phyloP scores from a whole-genome alignment of 2,888 invertebrate genomes.

The Teleiodes luculella region DNA sequence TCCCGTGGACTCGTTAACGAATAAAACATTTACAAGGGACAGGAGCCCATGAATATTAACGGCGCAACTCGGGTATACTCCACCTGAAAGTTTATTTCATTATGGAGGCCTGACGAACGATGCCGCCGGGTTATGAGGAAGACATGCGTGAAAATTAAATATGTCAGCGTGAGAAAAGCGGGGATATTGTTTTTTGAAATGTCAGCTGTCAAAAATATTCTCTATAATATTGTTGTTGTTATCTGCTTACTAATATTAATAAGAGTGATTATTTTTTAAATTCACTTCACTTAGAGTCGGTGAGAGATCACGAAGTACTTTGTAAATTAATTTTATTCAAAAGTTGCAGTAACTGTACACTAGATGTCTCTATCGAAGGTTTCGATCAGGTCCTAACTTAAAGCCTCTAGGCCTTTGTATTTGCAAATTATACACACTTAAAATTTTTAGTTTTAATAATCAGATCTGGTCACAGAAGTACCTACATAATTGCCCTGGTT shows the following conservation, averaged over 20 bases:
- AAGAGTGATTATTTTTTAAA: no score
- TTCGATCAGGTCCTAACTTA: no score
- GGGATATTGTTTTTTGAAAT: neutral
- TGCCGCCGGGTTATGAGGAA: neutral
- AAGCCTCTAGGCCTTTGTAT: no score
- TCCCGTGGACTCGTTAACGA: slow-evolving; percentile 71
- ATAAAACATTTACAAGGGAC: slow-evolving; percentile 75
- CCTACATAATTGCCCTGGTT: no score
- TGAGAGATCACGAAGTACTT: no score
- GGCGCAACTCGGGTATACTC: slow-evolving; percentile 30
- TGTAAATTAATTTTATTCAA: no score
- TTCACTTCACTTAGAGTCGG: no score
- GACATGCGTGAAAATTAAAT: neutral
- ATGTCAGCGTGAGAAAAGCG: neutral
- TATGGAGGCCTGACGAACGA: slow-evolving; percentile 28
- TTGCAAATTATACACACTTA: no score
- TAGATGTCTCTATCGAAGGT: no score
- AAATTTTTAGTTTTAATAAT: no score
- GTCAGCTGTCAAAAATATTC: neutral
- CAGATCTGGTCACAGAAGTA: no score
- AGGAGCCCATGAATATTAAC: slow-evolving; percentile 70
- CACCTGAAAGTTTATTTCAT: slow-evolving; percentile 75
- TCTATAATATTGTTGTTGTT: neutral
- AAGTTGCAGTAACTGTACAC: no score
- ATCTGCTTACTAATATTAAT: neutral